Base-by-base conservation (phyloP, 2,888 invertebrate species). In the Meiosimyza platycephala region DNA sequence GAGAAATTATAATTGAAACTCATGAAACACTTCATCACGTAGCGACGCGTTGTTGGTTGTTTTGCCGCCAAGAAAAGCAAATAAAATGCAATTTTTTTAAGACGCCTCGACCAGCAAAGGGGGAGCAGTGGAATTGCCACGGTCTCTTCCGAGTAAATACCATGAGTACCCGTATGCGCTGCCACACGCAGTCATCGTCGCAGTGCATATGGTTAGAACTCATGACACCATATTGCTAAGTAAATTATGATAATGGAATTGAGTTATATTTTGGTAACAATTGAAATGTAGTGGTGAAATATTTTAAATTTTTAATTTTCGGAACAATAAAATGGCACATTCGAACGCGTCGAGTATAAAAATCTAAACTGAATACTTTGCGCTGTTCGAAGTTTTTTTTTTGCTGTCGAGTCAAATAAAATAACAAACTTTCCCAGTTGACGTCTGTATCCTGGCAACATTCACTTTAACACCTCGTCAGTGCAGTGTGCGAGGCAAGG, bases 381-480 rank as follows among this genome's bases (percentile, higher is more conserved):
- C n/a, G 16, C 54, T 16, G n/a, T 54, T 16, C 2, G 9, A 16
- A 54, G 16, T 16, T n/a, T 54, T 54, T 54, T 54, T n/a, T 13
- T 7, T 13, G 9, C 6, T 18, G 13, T 47, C 52, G 18, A 51
- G 22, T 60, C 40, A 33, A 62, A 22, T 48, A 82, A 84, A 85
- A 85, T 85, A 85, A 85, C 85, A 85, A 85, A 85, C 81, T 85
- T 78, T 79, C 79, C 78, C 77, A 79, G 80, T 78, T 79, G 80
- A 81, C 80, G 81, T 77, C 80, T 83, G 85, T 85, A 85, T 85
- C 85, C 85, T 82, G 85, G 85, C 85, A 85, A 85, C 85, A 84
- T 82, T 82, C 79, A 78, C 77, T 80, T 77, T 82, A 79, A 81
- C 81, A 83, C 83, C 78, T 81, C 75, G 75, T 76, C 79, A 76